Evolutionary conservation across 1,140 invertebrate species (phyloP).

Genomic region (Triops cancriformis): DNA sequence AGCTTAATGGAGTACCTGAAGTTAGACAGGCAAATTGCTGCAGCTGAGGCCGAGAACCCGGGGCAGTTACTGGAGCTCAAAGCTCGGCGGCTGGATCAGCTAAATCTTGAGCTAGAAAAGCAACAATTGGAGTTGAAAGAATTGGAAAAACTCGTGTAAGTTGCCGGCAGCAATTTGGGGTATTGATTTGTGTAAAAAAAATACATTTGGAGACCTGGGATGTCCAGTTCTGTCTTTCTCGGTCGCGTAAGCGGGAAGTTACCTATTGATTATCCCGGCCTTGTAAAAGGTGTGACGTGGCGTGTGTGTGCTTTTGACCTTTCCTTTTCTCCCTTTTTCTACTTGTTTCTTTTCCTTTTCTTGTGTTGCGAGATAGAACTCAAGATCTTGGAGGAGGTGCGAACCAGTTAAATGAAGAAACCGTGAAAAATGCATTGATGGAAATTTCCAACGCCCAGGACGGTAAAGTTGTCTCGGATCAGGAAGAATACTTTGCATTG

Average conservation of each 20-base stretch:
- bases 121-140: slow-evolving; percentile 28
- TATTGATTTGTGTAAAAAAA: slow-evolving; percentile 30
- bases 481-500: slow-evolving; percentile 45
- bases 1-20: slow-evolving; percentile 32
- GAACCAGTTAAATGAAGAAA: slow-evolving; percentile 23
- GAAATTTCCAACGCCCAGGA: slow-evolving; percentile 28
- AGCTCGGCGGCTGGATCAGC: slow-evolving; percentile 28
- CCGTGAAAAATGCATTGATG: slow-evolving; percentile 24
- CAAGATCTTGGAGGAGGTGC: slow-evolving; percentile 19
- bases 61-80: slow-evolving; percentile 32
- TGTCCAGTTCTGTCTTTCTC: slow-evolving; percentile 15
- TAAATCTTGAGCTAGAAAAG: slow-evolving; percentile 30
- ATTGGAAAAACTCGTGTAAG: slow-evolving; percentile 31
- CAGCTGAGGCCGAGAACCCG: slow-evolving; percentile 29
- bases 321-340: slow-evolving; percentile 7
- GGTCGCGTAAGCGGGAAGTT: slow-evolving; percentile 27
- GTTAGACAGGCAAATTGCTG: slow-evolving; percentile 31
- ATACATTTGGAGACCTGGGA: slow-evolving; percentile 28
- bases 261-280: slow-evolving; percentile 30
- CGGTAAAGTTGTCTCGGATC: slow-evolving; percentile 34
- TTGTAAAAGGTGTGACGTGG: slow-evolving; percentile 26
- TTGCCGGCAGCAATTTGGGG: not conserved
- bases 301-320: not conserved
- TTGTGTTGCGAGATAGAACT: not conserved
- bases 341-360: not conserved